A percentile compares a stretch with the other conserved stretches of the same genome.
phyloP scores from a whole-genome alignment of 2,888 invertebrate genomes.

The Pseudeuparius sepicola region DNA sequence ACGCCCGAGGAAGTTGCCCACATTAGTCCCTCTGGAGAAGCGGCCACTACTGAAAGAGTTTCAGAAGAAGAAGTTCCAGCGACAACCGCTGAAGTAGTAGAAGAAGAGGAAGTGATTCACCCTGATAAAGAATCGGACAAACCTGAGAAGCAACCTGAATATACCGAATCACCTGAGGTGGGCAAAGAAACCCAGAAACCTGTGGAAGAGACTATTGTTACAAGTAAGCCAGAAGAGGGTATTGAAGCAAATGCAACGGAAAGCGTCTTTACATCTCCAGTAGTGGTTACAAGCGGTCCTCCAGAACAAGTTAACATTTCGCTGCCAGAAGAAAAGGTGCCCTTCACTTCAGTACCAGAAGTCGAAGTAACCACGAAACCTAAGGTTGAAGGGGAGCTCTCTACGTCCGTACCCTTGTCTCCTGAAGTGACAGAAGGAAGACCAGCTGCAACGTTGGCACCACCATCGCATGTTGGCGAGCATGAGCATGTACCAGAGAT shows the following conservation, averaged over 20 bases:
- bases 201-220: constrained; percentile 8
- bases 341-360: constrained; percentile 17
- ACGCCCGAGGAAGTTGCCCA: constrained; percentile 5
- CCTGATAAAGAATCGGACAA: constrained; percentile 9
- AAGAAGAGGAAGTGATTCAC: constrained; percentile 4
- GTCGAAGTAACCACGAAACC: constrained; percentile 22
- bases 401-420: constrained; percentile 28
- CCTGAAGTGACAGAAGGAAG: constrained; percentile 19
- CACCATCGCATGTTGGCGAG: constrained; percentile 19
- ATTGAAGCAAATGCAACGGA: constrained; percentile 3
- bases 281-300: constrained; percentile 13
- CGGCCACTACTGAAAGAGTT: not conserved
- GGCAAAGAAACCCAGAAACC: constrained; percentile 11
- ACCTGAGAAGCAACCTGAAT: constrained; percentile 9
- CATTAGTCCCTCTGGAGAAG: not conserved
- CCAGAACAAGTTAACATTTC: constrained; percentile 14
- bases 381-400: constrained; percentile 29
- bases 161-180: constrained; percentile 3
- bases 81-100: constrained; percentile 10
- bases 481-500: constrained; percentile 31
- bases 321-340: constrained; percentile 8
- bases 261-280: constrained; percentile 13
- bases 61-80: constrained; percentile 9
- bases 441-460: constrained; percentile 14
- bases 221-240: constrained; percentile 9